phyloP scores from a whole-genome alignment of 2,888 invertebrate genomes.

The Nymphalis urticae region DNA sequence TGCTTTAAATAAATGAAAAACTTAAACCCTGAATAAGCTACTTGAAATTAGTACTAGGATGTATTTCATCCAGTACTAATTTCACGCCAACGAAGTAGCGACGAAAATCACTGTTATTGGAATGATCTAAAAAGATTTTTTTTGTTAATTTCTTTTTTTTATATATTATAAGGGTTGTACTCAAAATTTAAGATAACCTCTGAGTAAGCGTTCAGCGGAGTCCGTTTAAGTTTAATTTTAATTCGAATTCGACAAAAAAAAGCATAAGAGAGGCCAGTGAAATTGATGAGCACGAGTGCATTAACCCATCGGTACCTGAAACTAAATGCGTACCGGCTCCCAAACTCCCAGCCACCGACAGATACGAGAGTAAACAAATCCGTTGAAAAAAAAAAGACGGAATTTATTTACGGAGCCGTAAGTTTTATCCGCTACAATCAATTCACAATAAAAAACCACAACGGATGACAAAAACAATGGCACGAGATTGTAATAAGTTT shows the following conservation, averaged over 20 bases:
- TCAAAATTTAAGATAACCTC: background rate
- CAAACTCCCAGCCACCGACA: slow-evolving; percentile 53
- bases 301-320: slow-evolving; percentile 64
- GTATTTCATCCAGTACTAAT: too few relatives aligned
- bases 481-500: slow-evolving; percentile 2
- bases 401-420: slow-evolving; percentile 38
- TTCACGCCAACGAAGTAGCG: too few relatives aligned
- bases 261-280: slow-evolving; percentile 55
- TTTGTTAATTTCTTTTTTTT: too few relatives aligned
- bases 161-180: background rate
- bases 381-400: slow-evolving; percentile 52
- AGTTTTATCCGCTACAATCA: slow-evolving; percentile 42
- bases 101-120: background rate
- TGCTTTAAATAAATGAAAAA: too few relatives aligned
- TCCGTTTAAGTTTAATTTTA: slow-evolving; percentile 23
- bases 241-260: slow-evolving; percentile 39
- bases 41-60: too few relatives aligned
- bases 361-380: slow-evolving; percentile 61
- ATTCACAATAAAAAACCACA: slow-evolving; percentile 26
- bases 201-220: slow-evolving; percentile 24
- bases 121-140: background rate
- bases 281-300: slow-evolving; percentile 62
- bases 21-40: too few relatives aligned
- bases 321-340: slow-evolving; percentile 62
- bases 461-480: slow-evolving; percentile 22